Evolutionary conservation across 2,888 invertebrate genomes (phyloP).

Genomic region (Spisula solida): DNA sequence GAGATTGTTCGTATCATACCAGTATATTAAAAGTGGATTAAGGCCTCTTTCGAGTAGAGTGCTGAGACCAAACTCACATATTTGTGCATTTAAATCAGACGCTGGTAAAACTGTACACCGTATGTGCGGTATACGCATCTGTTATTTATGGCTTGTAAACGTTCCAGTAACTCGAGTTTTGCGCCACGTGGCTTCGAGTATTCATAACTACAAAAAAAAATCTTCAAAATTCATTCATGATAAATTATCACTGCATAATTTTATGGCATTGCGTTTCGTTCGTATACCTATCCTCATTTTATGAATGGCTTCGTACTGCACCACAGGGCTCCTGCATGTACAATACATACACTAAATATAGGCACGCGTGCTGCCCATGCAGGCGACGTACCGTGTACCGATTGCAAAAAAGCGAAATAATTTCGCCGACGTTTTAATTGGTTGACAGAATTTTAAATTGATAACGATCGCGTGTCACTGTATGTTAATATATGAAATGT

Average conservation of each 20-base stretch:
- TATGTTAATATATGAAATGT: neutral
- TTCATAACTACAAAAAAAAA: neutral
- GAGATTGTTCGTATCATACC: too few species aligned
- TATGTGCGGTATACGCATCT: neutral
- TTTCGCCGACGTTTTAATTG: constrained; percentile 11
- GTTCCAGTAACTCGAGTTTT: neutral
- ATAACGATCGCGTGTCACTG: neutral
- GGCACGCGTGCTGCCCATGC: neutral
- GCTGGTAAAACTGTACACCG: neutral
- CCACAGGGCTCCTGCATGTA: neutral
- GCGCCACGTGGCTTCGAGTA: constrained; percentile 13
- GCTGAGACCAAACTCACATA: neutral
- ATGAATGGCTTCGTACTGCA: neutral
- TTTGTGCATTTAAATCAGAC: neutral
- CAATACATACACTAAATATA: neutral
- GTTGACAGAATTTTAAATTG: neutral
- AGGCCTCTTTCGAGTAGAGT: too few species aligned
- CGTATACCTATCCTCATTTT: constrained; percentile 10
- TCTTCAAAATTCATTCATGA: constrained; percentile 15
- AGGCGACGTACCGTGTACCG: neutral
- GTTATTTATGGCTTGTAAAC: neutral
- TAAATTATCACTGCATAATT: constrained; percentile 24
- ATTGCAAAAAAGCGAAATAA: neutral
- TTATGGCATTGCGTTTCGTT: neutral
- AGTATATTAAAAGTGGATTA: too few species aligned